Percentiles rank a stretch among this genome's conserved stretches.
Conservation (phyloP, 2,113 vertebrate species). For the human region GRCh38 chr1:3625501-3626000, state of each 20-base stretch:
- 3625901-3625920: not conserved
- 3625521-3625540: not conserved
- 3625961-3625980: not conserved
- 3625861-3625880: conserved; percentile 97
- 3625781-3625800: conserved; percentile 97
- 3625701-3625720: conserved; percentile 88
- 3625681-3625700: not conserved
- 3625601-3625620: not conserved
- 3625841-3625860: conserved; percentile 94
- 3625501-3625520: conserved; percentile 96
- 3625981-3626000: not conserved
- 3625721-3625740: conserved; percentile 99
- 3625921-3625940: not conserved
- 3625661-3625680: too few relatives aligned
- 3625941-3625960: not conserved
- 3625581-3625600: not conserved
- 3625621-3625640: not conserved
- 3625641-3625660: not conserved
- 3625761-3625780: conserved; percentile 95
- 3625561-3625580: not conserved
- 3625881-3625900: conserved; percentile 91
- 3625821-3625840: conserved; percentile 90
- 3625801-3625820: conserved; percentile 95
- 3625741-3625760: conserved; percentile 94
- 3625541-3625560: not conserved